Base-by-base conservation (phyloP, 2,888 invertebrate genomes). In the Drosophila anomelani region DNA sequence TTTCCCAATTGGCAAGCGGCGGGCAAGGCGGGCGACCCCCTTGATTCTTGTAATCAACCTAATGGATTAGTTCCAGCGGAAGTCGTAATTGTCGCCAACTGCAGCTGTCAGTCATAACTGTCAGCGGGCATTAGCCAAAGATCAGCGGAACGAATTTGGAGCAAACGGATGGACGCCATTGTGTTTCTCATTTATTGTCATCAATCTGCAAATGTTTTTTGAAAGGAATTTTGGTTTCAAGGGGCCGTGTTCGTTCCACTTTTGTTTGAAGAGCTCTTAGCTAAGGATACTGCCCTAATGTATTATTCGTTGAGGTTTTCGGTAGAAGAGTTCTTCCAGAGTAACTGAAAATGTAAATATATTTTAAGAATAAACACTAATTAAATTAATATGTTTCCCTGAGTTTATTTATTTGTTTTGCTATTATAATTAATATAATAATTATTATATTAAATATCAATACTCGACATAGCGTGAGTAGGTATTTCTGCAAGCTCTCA, bases 1-100 rank as follows among this genome's bases (percentile, higher is more conserved):
- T 59, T 73, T 79, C 76, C 87, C 87, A 83, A 83, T 87, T 72
- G 82, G 74, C 87, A 60, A 61, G 36, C 60, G 23, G 23, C 23
- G 23, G 3, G 23, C 2, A 23, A 69, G 46, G 38, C 34, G 26
- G 54, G 38, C 41, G 66, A 56, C 56, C 53, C 74, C 74, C 66
- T 57, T 74, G 58, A 73, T 74, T 58, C 41, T 47, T 38, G 66
- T 74, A 73, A 73, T 73, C 72, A 73, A 53, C 57, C 66, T 64
- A 66, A 74, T 74, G 74, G 72, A 56, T 64, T 39, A 74, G 43
- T 58, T 54, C 75, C 71, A 44, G 71, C 66, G 74, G 74, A 57
- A 53, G 66, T 53, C 75, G 46, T 57, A 58, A 58, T 60, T 53
- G 60, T 60, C 51, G 34, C 71, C 60, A 56, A 23, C 39, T 53